phyloP scores from a whole-genome alignment of 1,140 invertebrate genomes.

The Ylistrum balloti region DNA sequence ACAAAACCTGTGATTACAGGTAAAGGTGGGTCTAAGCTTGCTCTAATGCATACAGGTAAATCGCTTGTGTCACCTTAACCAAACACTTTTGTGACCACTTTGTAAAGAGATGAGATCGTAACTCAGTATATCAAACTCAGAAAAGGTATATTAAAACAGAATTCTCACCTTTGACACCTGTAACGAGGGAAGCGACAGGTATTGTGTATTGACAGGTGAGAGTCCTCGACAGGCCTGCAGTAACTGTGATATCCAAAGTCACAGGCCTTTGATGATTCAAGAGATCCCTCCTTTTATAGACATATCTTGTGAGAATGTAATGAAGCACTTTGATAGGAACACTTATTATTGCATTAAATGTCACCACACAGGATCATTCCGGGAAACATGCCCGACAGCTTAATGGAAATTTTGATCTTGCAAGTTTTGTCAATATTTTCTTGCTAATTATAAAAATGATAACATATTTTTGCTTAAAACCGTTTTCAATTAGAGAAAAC shows the following conservation, averaged over 20 bases:
- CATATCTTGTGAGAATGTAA: not conserved
- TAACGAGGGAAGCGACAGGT: constrained; percentile 10
- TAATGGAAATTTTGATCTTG: not conserved
- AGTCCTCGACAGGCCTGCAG: not conserved
- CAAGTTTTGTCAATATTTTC: not conserved
- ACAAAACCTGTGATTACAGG: not conserved
- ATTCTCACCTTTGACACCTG: constrained; percentile 38
- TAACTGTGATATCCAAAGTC: not conserved
- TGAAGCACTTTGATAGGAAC: not conserved
- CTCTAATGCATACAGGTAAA: constrained; percentile 15
- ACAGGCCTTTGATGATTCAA: constrained; percentile 27
- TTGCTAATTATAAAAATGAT: not conserved
- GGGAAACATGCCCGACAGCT: not conserved
- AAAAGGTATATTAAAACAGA: constrained; percentile 25
- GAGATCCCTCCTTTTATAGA: not conserved
- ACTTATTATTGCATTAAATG: not conserved
- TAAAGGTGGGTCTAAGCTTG: not conserved
- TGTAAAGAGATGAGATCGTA: not conserved
- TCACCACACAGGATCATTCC: not conserved
- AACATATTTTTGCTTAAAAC: not conserved
- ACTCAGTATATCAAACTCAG: constrained; percentile 9
- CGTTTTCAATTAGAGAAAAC: too few relatives aligned
- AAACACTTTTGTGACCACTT: not conserved
- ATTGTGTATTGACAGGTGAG: not conserved
- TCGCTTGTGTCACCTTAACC: not conserved